A percentile compares a stretch with the other conserved stretches of the same genome.
Conservation (phyloP, 2,113 vertebrate genomes). For the Hippocampus guttulatus region DNA sequence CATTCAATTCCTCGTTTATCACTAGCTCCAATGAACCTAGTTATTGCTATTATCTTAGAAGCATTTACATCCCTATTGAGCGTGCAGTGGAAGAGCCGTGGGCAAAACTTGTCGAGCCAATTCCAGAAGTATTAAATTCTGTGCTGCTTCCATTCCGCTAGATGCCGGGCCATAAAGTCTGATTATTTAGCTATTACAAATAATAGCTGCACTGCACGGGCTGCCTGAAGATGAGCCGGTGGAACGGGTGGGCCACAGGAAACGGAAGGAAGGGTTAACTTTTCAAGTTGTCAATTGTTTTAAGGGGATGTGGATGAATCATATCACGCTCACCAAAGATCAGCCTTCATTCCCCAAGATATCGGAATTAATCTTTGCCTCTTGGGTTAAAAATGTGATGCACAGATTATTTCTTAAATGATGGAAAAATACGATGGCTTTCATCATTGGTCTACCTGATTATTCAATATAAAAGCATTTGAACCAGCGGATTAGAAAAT, state of each 20-base stretch:
- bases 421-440: no score
- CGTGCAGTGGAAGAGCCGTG: slow-evolving; percentile 59
- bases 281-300: slow-evolving; percentile 50
- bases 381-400: not conserved
- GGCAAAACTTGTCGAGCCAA: slow-evolving; percentile 65
- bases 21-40: slow-evolving; percentile 68
- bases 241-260: slow-evolving; percentile 45
- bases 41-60: slow-evolving; percentile 73
- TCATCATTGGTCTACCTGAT: no score
- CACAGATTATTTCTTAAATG: no score
- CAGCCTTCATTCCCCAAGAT: slow-evolving; percentile 2
- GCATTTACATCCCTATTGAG: slow-evolving; percentile 72
- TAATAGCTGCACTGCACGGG: slow-evolving; percentile 68
- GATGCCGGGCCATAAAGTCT: slow-evolving; percentile 74
- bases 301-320: slow-evolving; percentile 15
- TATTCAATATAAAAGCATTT: no score
- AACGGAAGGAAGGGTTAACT: slow-evolving; percentile 57
- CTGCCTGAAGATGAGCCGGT: slow-evolving; percentile 66
- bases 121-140: slow-evolving; percentile 74
- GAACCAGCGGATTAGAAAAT: no score
- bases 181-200: slow-evolving; percentile 78
- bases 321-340: slow-evolving; percentile 11
- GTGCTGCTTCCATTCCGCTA: slow-evolving; percentile 59
- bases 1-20: slow-evolving; percentile 67
- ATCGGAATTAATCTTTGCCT: not conserved